A percentile compares a stretch with the other conserved stretches of the same genome.
phyloP scores from a whole-genome alignment of 2,888 invertebrate genomes.

The Coenonympha glycerion region DNA sequence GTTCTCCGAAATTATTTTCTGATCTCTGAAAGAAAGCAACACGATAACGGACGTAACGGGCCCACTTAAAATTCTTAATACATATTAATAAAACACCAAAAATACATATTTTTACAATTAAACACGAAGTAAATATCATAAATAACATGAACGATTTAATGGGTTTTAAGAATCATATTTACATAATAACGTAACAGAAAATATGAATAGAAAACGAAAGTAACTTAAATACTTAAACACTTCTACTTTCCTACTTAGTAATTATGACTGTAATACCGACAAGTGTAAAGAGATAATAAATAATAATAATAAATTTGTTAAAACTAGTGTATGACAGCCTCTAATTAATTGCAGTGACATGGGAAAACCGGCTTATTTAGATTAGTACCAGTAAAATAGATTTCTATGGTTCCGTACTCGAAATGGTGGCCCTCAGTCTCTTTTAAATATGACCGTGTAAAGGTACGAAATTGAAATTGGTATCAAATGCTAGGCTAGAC shows the following conservation, averaged over 20 bases:
- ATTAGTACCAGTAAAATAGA: no score
- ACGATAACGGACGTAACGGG: neutral
- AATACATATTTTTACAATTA: neutral
- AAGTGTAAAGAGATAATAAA: slow-evolving; percentile 5
- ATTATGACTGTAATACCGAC: neutral
- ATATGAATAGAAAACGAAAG: slow-evolving; percentile 10
- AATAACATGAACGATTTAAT: neutral
- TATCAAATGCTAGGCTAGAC: no score
- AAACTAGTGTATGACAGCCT: slow-evolving; percentile 1
- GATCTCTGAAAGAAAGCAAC: neutral
- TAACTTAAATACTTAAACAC: slow-evolving; percentile 6
- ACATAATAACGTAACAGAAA: neutral
- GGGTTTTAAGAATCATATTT: neutral
- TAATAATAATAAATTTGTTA: no score
- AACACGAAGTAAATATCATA: neutral
- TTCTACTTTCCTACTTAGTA: slow-evolving; percentile 15
- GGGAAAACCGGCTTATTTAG: neutral
- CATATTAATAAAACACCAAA: neutral
- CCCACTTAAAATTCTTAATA: neutral
- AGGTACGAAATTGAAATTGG: no score
- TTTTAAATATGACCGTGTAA: no score
- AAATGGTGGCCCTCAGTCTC: no score
- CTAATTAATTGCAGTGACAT: slow-evolving; percentile 1
- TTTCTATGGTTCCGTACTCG: no score
- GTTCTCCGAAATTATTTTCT: neutral